These are phyloP conservation scores for Carapus acus DNA, from an alignment of 2,797 vertebrate species.

Conservation along the genomic window DNA sequence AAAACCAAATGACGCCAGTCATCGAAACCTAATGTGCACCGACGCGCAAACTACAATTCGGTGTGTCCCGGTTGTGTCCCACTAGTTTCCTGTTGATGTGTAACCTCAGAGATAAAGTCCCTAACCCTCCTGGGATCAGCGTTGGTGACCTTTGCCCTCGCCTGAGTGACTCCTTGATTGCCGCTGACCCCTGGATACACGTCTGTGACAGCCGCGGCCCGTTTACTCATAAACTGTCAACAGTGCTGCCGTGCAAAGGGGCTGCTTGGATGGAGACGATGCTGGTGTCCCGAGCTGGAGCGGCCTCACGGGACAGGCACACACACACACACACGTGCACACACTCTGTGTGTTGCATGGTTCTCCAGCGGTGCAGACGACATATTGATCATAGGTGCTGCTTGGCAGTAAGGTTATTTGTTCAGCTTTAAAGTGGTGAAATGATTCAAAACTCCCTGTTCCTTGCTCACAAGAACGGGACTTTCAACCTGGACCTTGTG, in stretches of 20 bases:
- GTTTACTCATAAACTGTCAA: constrained; percentile 39
- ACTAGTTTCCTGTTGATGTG: neutral
- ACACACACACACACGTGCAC: too few species aligned
- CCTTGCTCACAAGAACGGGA: too few species aligned
- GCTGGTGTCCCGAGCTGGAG: constrained; percentile 12
- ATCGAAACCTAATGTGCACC: too few species aligned
- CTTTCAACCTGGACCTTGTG: too few species aligned
- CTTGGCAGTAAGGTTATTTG: too few species aligned
- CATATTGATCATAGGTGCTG: too few species aligned
- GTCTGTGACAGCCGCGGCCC: neutral
- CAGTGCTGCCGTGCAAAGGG: constrained; percentile 32
- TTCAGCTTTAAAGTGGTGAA: too few species aligned
- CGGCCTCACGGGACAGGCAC: neutral
- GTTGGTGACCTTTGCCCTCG: constrained; percentile 13
- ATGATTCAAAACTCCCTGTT: too few species aligned
- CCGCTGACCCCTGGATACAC: constrained; percentile 9
- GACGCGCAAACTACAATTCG: too few species aligned
- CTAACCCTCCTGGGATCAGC: neutral
- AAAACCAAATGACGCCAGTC: too few species aligned
- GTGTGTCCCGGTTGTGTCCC: neutral
- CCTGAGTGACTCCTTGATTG: constrained; percentile 4
- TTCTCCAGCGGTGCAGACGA: too few species aligned
- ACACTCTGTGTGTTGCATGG: too few species aligned
- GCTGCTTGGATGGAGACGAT: constrained; percentile 12
- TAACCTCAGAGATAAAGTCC: constrained; percentile 12